phyloP scores from a whole-genome alignment of 2,888 invertebrate species.

The Cantharis flavilabris region DNA sequence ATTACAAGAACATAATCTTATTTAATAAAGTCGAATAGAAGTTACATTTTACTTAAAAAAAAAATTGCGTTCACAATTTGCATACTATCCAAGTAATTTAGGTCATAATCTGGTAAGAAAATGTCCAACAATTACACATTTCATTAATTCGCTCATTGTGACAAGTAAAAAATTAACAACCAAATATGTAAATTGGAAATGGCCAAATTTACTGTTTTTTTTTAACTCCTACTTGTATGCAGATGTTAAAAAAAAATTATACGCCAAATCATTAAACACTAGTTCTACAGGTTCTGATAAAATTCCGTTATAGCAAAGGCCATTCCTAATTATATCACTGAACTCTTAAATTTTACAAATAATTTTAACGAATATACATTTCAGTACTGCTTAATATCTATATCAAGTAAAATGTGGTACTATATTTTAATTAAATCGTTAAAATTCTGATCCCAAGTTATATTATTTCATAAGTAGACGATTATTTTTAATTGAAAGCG shows the following conservation, averaged over 20 bases:
- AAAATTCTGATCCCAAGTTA: neutral
- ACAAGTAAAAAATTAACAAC: neutral
- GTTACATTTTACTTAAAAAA: neutral
- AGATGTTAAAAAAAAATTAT: neutral
- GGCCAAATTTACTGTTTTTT: neutral
- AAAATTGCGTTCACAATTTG: neutral
- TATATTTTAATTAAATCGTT: neutral
- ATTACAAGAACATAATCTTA: neutral
- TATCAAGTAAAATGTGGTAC: neutral
- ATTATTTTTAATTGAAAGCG: neutral
- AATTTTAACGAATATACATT: neutral
- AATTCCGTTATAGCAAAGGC: slow-evolving; percentile 3
- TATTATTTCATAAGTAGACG: neutral
- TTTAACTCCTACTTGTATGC: neutral
- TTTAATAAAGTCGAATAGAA: neutral
- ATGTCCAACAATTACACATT: neutral
- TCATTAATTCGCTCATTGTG: neutral
- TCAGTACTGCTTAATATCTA: neutral
- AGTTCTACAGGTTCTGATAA: slow-evolving; percentile 3
- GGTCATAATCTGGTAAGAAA: neutral
- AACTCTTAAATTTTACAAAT: slow-evolving; percentile 1
- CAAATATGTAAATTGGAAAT: neutral
- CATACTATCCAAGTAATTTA: neutral
- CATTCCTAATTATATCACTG: slow-evolving; percentile 1
- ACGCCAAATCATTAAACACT: slow-evolving; percentile 1